phyloP scores from a whole-genome alignment of 1,140 invertebrate genomes.

The Brachionus plicatilis region DNA sequence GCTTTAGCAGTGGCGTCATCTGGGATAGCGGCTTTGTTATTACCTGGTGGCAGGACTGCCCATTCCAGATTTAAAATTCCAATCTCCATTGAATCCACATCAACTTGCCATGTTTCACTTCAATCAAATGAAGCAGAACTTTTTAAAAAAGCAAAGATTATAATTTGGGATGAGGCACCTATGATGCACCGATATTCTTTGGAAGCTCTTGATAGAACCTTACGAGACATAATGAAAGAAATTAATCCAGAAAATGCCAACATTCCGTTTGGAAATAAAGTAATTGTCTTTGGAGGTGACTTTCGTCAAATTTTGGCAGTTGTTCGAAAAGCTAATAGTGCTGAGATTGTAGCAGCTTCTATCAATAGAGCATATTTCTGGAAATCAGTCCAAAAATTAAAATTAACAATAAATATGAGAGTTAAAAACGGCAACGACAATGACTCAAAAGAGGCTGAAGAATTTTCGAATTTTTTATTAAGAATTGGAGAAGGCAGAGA shows the following conservation, averaged over 20 bases:
- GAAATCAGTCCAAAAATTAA: not conserved
- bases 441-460: not conserved
- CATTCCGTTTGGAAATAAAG: not conserved
- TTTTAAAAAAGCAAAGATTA: too few species aligned
- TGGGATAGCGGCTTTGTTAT: too few species aligned
- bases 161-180: not conserved
- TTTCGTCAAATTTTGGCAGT: not conserved
- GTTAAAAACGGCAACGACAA: not conserved
- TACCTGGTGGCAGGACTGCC: too few species aligned
- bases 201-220: not conserved
- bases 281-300: not conserved
- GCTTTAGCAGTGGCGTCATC: too few species aligned
- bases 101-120: too few species aligned
- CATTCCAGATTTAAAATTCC: too few species aligned
- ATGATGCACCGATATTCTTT: not conserved
- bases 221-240: not conserved
- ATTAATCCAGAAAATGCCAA: not conserved
- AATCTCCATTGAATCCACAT: too few species aligned
- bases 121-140: too few species aligned
- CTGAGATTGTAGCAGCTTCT: slow-evolving; percentile 9
- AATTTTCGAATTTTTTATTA: slow-evolving; percentile 4
- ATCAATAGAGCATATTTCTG: not conserved
- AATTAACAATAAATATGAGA: slow-evolving; percentile 8
- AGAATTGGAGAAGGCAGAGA: not conserved
- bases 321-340: slow-evolving; percentile 7